Conservation (phyloP, 2,113 vertebrate species). For the Muntiacus muntjak region DNA sequence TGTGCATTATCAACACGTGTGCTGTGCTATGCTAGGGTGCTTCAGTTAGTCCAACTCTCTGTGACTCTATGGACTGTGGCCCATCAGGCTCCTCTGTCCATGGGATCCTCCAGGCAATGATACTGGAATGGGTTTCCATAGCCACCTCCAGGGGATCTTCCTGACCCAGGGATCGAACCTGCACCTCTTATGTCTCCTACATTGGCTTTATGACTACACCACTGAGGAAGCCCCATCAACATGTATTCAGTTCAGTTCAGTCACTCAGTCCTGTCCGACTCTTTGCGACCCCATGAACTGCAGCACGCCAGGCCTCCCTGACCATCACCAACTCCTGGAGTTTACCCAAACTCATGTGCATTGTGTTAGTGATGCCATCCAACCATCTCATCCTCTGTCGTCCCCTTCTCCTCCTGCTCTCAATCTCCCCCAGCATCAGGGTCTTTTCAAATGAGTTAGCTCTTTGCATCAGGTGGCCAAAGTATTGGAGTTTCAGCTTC, state of each 20-base stretch:
- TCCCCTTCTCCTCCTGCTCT: not conserved
- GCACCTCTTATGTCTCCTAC: not conserved
- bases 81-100: not conserved
- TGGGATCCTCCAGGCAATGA: not conserved
- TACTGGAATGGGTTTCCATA: not conserved
- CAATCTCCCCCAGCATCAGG: not conserved
- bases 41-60: rapidly evolving
- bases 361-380: not conserved
- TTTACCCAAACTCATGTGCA: not conserved
- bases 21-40: not conserved
- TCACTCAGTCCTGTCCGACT: rapidly evolving
- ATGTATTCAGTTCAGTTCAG: not conserved
- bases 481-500: not conserved
- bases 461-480: not conserved
- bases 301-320: not conserved
- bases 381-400: rapidly evolving
- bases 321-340: rapidly evolving
- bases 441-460: not conserved
- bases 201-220: not conserved
- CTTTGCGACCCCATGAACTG: not conserved
- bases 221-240: not conserved
- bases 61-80: not conserved
- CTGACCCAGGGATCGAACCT: not conserved
- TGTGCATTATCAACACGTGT: not conserved
- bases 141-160: not conserved